These are phyloP conservation scores for Fragum whitleyi DNA, from an alignment of 2,888 invertebrate genomes.

Conservation along the genomic window DNA sequence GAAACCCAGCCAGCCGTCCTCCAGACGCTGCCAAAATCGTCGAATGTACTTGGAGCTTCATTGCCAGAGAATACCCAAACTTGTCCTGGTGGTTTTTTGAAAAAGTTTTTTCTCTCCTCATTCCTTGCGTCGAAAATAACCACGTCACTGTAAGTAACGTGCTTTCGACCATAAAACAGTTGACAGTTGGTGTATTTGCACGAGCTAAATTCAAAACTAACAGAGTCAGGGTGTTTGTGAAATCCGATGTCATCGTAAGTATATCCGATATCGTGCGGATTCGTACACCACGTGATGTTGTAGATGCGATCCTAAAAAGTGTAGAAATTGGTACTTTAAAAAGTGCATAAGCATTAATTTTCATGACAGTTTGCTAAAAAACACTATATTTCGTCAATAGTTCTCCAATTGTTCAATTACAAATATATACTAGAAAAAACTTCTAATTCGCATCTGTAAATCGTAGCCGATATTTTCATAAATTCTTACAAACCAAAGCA, in stretches of 20 bases:
- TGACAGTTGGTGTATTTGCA: background rate
- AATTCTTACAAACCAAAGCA: no score
- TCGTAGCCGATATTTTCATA: no score
- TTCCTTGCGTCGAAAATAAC: constrained; percentile 3
- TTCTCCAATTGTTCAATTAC: no score
- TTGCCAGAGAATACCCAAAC: background rate
- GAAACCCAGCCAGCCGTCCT: background rate
- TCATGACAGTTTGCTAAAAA: no score
- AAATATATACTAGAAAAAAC: no score
- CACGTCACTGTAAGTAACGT: background rate
- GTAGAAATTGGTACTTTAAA: no score
- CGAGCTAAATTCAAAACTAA: background rate
- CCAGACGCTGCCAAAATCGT: background rate
- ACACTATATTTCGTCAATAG: no score
- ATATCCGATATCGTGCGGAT: background rate
- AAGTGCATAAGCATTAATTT: no score
- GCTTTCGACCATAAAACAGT: background rate
- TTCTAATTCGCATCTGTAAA: no score
- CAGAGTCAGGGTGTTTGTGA: background rate
- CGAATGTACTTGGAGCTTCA: background rate
- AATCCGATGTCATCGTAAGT: background rate
- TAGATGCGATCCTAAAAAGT: no score
- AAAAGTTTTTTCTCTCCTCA: background rate
- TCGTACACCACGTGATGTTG: background rate
- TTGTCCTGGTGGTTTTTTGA: background rate